A percentile compares a stretch with the other conserved stretches of the same genome.
Conservation (phyloP, 2,113 vertebrate genomes). For the Pachyramphus minor region DNA sequence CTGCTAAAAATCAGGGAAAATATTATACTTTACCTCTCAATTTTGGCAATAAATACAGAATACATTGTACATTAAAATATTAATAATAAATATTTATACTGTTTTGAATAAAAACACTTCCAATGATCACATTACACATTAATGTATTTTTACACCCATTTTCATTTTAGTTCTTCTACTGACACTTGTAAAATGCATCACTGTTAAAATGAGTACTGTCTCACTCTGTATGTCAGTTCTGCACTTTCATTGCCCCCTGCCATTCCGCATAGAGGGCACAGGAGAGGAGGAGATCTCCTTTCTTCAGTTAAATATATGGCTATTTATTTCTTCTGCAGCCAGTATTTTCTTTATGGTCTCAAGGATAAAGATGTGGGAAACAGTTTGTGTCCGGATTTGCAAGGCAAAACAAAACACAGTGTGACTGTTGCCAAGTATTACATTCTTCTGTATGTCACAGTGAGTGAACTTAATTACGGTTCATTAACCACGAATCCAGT, state of each 20-base stretch:
- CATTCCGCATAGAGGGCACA: neutral
- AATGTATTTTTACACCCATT: neutral
- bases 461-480: constrained; percentile 47
- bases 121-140: neutral
- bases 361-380: constrained; percentile 30
- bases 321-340: neutral
- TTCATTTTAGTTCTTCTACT: neutral
- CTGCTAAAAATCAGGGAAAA: neutral
- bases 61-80: neutral
- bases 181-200: neutral
- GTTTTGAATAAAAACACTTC: neutral
- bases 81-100: neutral
- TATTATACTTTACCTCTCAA: neutral
- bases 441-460: constrained; percentile 57
- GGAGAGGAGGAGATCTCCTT: neutral
- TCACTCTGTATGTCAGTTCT: neutral
- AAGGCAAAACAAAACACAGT: constrained; percentile 39
- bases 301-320: neutral
- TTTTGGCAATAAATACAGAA: neutral
- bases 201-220: neutral
- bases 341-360: neutral
- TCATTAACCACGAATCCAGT: constrained; percentile 52
- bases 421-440: constrained; percentile 4
- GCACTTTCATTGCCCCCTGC: neutral
- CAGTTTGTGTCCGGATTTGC: constrained; percentile 28